A percentile compares a stretch with the other conserved stretches of the same genome.
Evolutionary conservation across 2,888 invertebrate species (phyloP).

Genomic region (Latheticus oryzae): DNA sequence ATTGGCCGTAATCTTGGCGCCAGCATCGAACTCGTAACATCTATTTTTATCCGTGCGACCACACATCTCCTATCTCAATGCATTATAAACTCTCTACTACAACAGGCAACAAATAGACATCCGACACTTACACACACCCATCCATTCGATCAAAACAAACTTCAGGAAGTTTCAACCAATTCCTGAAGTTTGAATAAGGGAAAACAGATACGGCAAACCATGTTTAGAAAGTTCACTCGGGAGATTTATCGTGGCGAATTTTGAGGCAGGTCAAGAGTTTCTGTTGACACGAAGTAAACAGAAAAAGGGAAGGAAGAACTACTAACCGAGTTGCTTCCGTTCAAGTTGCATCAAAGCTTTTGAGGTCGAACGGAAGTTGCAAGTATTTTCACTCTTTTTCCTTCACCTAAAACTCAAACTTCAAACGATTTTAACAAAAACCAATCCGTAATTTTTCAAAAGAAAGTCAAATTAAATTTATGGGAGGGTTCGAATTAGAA

Average conservation of each 20-base stretch:
- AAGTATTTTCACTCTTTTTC: too few species aligned
- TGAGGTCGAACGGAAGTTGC: too few species aligned
- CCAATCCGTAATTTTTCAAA: too few species aligned
- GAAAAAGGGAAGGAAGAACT: too few species aligned
- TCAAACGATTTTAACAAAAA: too few species aligned
- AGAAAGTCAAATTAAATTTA: too few species aligned
- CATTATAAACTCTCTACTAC: slow-evolving; percentile 15
- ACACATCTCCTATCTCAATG: slow-evolving; percentile 36
- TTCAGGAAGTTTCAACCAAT: not conserved
- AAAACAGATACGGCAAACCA: not conserved
- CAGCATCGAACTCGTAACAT: slow-evolving; percentile 69
- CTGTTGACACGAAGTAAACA: not conserved
- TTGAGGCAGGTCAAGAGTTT: not conserved
- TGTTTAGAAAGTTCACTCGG: not conserved
- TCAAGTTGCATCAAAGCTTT: too few species aligned
- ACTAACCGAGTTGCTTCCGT: too few species aligned
- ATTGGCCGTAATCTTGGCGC: slow-evolving; percentile 71
- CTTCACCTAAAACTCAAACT: too few species aligned
- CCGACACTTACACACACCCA: slow-evolving; percentile 8
- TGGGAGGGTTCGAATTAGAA: too few species aligned
- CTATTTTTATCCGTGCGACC: slow-evolving; percentile 66
- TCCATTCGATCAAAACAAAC: not conserved
- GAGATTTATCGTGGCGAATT: not conserved
- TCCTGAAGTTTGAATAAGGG: not conserved
- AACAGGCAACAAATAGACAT: slow-evolving; percentile 12